Conservation (phyloP, 2,888 invertebrate species). For the Agrotis exclamationis region DNA sequence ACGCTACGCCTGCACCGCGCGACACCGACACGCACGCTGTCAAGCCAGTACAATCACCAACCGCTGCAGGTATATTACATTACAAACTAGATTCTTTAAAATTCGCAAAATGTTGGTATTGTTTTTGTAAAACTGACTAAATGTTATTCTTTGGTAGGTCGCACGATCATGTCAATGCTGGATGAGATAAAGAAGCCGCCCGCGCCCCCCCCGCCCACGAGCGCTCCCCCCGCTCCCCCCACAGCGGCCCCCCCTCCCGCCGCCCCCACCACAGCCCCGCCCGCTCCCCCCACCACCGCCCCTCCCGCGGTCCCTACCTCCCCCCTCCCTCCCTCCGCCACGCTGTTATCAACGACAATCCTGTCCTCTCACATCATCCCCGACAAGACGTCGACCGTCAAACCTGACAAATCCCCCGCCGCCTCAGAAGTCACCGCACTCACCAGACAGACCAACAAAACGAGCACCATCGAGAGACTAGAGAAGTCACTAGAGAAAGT, state of each 20-base stretch:
- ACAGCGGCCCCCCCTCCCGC: not conserved
- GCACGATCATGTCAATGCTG: slow-evolving; percentile 84
- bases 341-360: slow-evolving; percentile 40
- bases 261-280: not conserved
- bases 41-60: slow-evolving; percentile 84
- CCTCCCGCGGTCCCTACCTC: not conserved
- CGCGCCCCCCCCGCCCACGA: slow-evolving; percentile 63
- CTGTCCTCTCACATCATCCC: slow-evolving; percentile 35
- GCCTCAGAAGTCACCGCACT: slow-evolving; percentile 65
- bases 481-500: slow-evolving; percentile 72
- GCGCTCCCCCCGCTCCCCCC: slow-evolving; percentile 27
- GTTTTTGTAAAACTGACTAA: not conserved
- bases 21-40: slow-evolving; percentile 69
- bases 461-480: slow-evolving; percentile 73
- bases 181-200: slow-evolving; percentile 85
- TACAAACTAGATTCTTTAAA: not conserved
- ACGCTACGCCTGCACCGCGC: slow-evolving; percentile 70
- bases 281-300: slow-evolving; percentile 49
- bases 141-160: slow-evolving; percentile 71
- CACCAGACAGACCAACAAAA: slow-evolving; percentile 56
- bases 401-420: slow-evolving; percentile 51
- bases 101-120: not conserved
- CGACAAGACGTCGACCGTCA: slow-evolving; percentile 71
- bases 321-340: slow-evolving; percentile 67
- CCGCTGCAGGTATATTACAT: slow-evolving; percentile 80